Evolutionary conservation across 2,797 vertebrate species (phyloP), one percentile per base, ranked within the genome.

Genomic region (Threskiornis aethiopicus): DNA sequence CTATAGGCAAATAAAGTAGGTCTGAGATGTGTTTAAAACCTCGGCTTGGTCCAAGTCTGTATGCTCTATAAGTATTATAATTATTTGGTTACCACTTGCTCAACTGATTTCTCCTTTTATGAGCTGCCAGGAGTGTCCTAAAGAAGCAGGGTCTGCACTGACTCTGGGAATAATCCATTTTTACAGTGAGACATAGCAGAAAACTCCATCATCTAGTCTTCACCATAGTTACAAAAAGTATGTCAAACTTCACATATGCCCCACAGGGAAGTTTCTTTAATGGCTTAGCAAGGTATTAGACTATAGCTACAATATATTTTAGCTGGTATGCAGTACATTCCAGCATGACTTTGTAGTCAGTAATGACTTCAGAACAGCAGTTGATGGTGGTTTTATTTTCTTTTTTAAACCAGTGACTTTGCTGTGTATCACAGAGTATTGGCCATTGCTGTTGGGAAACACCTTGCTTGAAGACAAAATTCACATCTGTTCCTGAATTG

Each of bases 81-180:
- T 39, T 47, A 70, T 89, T 93, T 97, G 62, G 64, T 97, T 97
- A 94, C 90, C 13, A 1, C 57, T 64, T 62, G 54, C 76, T 95
- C 7, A 61, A 91, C 75, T 93, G 86, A 87, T 87, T 96, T 89
- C 42, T 93, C 69, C 89, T 97, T 96, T 97, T 79, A 54, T 96
- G 92, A 96, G 89, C 72, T 90, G 87, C 81, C 91, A 96, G 89
- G 58, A 91, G 61, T 39, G 49, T 85, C 90, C 89, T 96, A 64
- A 95, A 94, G 83, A 82, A 91, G 69, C 58, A 81, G 65, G 75
- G 57, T 84, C 89, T 92, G 64, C 82, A 37, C 79, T 94, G 89
- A 46, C 55, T 95, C 64, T 75, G 61, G 29, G 79, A 77, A 28
- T 67, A 49, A 65, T 5, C 35, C 14, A 25, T 51, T 85, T 89